Base-by-base conservation (phyloP, 2,797 vertebrate genomes). In the Danio choprae region DNA sequence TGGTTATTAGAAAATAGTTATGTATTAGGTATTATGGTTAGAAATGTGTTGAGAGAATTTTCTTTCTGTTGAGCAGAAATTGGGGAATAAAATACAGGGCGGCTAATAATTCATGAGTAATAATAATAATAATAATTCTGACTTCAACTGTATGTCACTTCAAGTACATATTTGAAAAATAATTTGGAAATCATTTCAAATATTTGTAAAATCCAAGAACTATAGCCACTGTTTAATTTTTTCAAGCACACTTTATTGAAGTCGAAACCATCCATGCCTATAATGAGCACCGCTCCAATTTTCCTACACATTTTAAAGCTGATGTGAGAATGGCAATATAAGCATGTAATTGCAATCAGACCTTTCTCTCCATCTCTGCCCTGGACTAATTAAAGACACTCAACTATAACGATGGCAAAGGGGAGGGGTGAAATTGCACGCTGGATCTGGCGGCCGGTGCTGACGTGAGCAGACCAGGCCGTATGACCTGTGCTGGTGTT, bases 331-430 rank as follows among this genome's bases (percentile, higher is more conserved):
- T n/a, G 46, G 76, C 62, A 41, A 40, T 48, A 55, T 77, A 84
- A 48, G 63, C n/a, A 56, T n/a, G 13, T 80, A 79, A 83, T 84
- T 81, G 78, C 50, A 80, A 77, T 81, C 60, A 70, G 77, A 43
- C 15, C 11, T 43, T n/a, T 72, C 48, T 77, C 41, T 46, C 13
- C 20, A 41, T 56, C 5, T 67, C 13, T 69, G 10, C 38, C 56
- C 36, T 51, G 6, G 2, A 53, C 69, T 86, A 86, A 87, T 87
- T 82, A 82, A 82, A 83, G 41, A 13, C 68, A 81, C 75, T 79
- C 77, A 44, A n/a, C 51, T 22, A n/a, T 87, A 77, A 83, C 77
- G 71, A 71, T 62, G 51, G 40, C 46, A 29, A 44, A 53, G 41
- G 68, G 16, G 36, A 62, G 53, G 72, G n/a, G n/a, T n/a, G n/a